These are phyloP conservation scores for Turnix velox DNA, from an alignment of 2,113 vertebrate species.

Conservation along the genomic window DNA sequence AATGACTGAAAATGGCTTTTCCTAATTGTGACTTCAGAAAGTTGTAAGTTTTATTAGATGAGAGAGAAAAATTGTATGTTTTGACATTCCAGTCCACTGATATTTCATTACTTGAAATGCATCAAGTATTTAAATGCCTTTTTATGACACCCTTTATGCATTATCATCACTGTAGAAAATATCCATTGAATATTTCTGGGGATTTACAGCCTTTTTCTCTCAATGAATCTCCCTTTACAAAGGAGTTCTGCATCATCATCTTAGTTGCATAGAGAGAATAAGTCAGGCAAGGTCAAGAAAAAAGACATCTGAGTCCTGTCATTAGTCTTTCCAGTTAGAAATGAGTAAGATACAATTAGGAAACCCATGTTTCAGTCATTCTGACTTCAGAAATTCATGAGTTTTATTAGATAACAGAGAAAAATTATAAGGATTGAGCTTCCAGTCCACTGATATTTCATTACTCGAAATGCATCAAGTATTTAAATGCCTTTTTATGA, in stretches of 20 bases:
- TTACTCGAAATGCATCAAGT: not conserved
- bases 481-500: not conserved
- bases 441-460: not conserved
- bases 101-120: not conserved
- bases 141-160: not conserved
- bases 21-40: not conserved
- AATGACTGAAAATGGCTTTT: slow-evolving; percentile 3
- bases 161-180: not conserved
- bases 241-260: not conserved
- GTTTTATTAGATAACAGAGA: not conserved
- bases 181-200: not conserved
- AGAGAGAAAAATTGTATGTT: not conserved
- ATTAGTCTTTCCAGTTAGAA: not conserved
- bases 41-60: not conserved
- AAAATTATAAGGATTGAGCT: not conserved
- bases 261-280: not conserved
- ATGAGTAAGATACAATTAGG: not conserved
- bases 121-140: not conserved
- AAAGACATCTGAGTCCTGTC: not conserved
- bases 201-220: not conserved
- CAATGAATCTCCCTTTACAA: not conserved
- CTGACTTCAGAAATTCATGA: not conserved
- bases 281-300: not conserved
- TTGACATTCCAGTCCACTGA: not conserved
- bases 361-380: not conserved